Conservation (phyloP, 2,113 vertebrate species). For the Phoxinus phoxinus region DNA sequence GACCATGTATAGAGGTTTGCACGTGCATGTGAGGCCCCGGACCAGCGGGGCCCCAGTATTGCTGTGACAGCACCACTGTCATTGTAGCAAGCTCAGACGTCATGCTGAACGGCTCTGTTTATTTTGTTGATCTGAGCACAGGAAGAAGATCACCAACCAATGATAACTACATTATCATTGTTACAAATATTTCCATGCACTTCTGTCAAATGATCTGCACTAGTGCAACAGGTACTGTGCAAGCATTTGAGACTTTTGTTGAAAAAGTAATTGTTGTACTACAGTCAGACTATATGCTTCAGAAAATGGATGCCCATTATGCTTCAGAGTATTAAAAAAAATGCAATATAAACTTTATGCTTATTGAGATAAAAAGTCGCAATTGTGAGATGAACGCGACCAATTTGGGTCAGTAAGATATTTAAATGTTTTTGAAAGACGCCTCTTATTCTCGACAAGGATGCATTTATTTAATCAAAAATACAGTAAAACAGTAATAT, state of each 20-base stretch:
- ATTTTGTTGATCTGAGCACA: neutral
- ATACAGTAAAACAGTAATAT: neutral
- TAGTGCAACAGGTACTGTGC: neutral
- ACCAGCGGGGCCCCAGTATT: neutral
- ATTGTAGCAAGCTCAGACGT: constrained; percentile 1
- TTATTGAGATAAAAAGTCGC: neutral
- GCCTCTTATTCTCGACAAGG: neutral
- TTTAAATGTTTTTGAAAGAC: neutral
- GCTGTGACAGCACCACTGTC: neutral
- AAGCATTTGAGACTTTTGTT: constrained; percentile 4
- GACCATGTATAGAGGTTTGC: neutral
- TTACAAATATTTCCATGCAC: constrained; percentile 21
- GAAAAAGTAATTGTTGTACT: neutral
- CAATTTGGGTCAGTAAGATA: neutral
- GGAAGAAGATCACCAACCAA: neutral
- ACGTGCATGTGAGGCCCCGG: neutral
- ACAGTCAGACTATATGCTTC: neutral
- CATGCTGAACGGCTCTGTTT: constrained; percentile 19
- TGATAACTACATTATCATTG: constrained; percentile 1
- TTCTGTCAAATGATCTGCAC: neutral
- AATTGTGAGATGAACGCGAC: neutral
- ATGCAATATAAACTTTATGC: neutral
- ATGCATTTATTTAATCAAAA: neutral
- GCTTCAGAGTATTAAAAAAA: neutral
- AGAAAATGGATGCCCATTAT: neutral